These are phyloP conservation scores for Clavelina lepadiformis DNA, from an alignment of 23 tunicate genomes.

Conservation along the genomic window DNA sequence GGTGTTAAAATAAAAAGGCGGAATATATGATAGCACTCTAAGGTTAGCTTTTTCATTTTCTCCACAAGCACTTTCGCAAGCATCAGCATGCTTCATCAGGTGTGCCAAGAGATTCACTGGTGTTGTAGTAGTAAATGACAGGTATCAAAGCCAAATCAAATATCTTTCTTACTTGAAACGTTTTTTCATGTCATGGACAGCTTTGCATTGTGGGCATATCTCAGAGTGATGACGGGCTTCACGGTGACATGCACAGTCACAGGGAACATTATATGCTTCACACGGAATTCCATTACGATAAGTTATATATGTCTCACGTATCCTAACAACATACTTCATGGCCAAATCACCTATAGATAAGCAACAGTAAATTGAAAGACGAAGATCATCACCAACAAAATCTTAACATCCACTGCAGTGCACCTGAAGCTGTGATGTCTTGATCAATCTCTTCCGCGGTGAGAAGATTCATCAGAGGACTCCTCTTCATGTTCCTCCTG, in stretches of 20 bases:
- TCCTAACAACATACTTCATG: conserved; percentile 39
- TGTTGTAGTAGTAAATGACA: too few relatives aligned
- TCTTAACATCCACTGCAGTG: too few relatives aligned
- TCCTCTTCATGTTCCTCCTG: conserved; percentile 63
- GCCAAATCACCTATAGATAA: conserved; percentile 37
- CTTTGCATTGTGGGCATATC: conserved; percentile 71
- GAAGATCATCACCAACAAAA: not conserved
- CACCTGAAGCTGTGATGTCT: conserved; percentile 51
- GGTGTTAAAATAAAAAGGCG: too few relatives aligned
- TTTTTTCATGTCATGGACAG: conserved; percentile 70
- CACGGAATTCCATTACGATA: conserved; percentile 64
- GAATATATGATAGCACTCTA: too few relatives aligned
- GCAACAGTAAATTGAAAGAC: not conserved
- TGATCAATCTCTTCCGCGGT: conserved; percentile 40
- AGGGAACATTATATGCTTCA: conserved; percentile 53
- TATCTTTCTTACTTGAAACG: conserved; percentile 81
- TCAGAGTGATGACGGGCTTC: conserved; percentile 21
- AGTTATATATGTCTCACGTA: conserved; percentile 65
- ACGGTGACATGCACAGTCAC: conserved; percentile 71
- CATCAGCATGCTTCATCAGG: too few relatives aligned
- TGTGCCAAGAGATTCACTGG: too few relatives aligned
- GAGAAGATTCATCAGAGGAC: conserved; percentile 53
- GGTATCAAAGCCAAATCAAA: too few relatives aligned
- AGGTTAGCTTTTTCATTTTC: too few relatives aligned
- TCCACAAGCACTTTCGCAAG: too few relatives aligned